Conservation (phyloP, 2,888 invertebrate species). For the Atherix ibis region DNA sequence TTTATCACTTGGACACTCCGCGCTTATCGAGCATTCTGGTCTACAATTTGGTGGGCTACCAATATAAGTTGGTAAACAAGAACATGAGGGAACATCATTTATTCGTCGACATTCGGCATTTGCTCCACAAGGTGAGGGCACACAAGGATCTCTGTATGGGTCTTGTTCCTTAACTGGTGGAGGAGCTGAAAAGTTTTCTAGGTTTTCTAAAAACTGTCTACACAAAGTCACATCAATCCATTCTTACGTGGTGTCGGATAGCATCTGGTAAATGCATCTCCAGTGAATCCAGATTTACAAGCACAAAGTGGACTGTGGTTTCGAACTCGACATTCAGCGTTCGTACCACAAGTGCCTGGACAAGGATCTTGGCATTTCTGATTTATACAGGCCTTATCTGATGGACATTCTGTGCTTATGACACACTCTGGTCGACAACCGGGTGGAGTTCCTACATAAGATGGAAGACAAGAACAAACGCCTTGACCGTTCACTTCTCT, state of each 20-base stretch:
- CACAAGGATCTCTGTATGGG: constrained; percentile 36
- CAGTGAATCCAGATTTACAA: constrained; percentile 47
- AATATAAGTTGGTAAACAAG: constrained; percentile 46
- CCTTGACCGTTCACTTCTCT: constrained; percentile 43
- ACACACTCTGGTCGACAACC: constrained; percentile 55
- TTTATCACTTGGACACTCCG: constrained; percentile 56
- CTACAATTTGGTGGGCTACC: constrained; percentile 56
- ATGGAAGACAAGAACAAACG: constrained; percentile 44
- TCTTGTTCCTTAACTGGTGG: constrained; percentile 16
- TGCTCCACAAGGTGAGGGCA: constrained; percentile 49
- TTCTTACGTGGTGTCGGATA: constrained; percentile 36
- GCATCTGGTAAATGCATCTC: constrained; percentile 61
- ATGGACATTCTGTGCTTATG: constrained; percentile 50
- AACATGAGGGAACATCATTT: constrained; percentile 45
- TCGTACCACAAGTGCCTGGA: constrained; percentile 55
- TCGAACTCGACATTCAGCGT: constrained; percentile 54
- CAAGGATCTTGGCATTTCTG: constrained; percentile 61
- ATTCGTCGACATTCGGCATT: constrained; percentile 48
- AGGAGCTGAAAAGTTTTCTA: constrained; percentile 16
- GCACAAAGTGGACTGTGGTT: constrained; percentile 68
- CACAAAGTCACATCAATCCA: background rate
- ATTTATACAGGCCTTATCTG: constrained; percentile 50
- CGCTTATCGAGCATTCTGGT: constrained; percentile 53
- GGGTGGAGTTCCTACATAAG: constrained; percentile 51
- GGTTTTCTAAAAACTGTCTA: too few species aligned